Base-by-base conservation (phyloP, 2,888 invertebrate genomes). In the Ophioninae sp. region DNA sequence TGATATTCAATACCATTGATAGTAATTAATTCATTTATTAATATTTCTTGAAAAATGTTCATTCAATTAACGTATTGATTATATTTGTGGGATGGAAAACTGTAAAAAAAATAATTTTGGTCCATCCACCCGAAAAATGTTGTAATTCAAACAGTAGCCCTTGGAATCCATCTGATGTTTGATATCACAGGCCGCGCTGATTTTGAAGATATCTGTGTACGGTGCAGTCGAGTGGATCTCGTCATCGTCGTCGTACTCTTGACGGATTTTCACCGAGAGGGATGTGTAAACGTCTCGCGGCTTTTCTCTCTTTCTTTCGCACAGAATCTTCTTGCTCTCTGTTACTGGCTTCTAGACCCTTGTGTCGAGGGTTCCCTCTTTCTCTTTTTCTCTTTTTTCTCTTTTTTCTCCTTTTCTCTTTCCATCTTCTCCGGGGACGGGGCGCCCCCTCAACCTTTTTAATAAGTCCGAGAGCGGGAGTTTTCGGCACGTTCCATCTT, bases 381-480 rank as follows among this genome's bases (percentile, higher is more conserved):
- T 76, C 71, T 68, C 56, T 44, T 30, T 51, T 0, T 17, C 56
- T 22, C 23, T 37, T 65, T 17, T 67, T 64, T 56, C 77, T 58
- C 67, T 37, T 65, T 17, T 67, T 64, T 56, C 77, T 58, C 67
- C 17, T 56, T 63, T 17, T 79, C 59, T 58, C 41, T 58, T 37
- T 69, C 67, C 44, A 44, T 61, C 63, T 39, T 59, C 76, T 37
- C 44, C 51, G 65, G 41, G 51, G 61, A 51, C 3, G 17, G 1
- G 7, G 17, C 51, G 51, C 76, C 51, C 72, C 63, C 73, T 83
- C 73, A 39, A 64, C 69, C 83, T 64, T 83, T 83, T 83, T 83
- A 83, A 83, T 83, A 83, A 83, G 83, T 83, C 83, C 83, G 80
- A 80, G 80, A 80, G 80, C 73, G 77, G 69, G 80, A 83, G 80